Evolutionary conservation across 2,888 invertebrate species (phyloP), one percentile per base, ranked within the genome.

Genomic region (Agriotes lineatus): DNA sequence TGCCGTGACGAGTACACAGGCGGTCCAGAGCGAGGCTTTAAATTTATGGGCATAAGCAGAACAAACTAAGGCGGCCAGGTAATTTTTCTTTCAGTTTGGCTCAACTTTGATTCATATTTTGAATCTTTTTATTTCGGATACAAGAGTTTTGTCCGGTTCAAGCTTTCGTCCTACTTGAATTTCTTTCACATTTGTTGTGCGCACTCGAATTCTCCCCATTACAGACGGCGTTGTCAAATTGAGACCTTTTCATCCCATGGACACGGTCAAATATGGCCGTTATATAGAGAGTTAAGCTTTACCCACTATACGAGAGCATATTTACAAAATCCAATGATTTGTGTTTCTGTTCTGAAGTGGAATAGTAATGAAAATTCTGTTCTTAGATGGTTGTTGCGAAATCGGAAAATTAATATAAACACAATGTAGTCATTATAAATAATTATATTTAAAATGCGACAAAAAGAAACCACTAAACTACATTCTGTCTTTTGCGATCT

Each of bases 81-180:
- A 63, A 63, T 63, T 63, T 56, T 63, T 44, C 63, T 30, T 63
- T 54, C 54, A 42, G 44, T 56, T 45, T 54, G 42, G 44, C 19
- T 39, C 33, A 63, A 56, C 63, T 63, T 63, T 63, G 63, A 56
- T 63, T 63, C 30, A 63, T 54, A 63, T 56, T 63, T 62, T 63
- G 54, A 63, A 63, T 63, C 63, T 54, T 56, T 63, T 33, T 19
- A 44, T 54, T 42, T 44, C 25, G 42, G 42, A 42, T 39, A 63
- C 54, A 37, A 39, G 18, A 39, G 39, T n/a, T n/a, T n/a, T 20
- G 20, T 20, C 19, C 19, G n/a, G n/a, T 9, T 39, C 52, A n/a
- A 5, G 22, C 12, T 39, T 22, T 37, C 19, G 22, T 20, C 48
- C 16, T 18, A 59, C 33, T 14, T 59, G 25, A 30, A 45, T 44